Base-by-base conservation (phyloP, 2,113 vertebrate genomes). In the Ellobius talpinus region DNA sequence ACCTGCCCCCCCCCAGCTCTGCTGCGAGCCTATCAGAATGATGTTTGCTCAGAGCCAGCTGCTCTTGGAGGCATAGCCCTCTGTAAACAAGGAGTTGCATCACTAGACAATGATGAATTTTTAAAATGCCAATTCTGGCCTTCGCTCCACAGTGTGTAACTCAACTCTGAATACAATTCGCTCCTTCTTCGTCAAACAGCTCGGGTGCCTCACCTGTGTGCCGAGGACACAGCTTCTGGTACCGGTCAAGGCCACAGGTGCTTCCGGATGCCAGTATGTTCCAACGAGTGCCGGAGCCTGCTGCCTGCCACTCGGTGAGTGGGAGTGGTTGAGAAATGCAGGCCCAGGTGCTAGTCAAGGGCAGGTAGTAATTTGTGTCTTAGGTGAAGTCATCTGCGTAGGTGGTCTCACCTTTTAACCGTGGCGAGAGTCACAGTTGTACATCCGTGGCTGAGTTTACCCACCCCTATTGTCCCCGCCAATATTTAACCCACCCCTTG, bases 101-200 rank as follows among this genome's bases (percentile, higher is more conserved):
- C 96, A 96, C 97, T 96, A 97, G 97, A 96, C 92, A 42, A 76
- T 13, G 42, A 97, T 96, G 93, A 95, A 97, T 97, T 97, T 97
- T 98, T 95, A 92, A 97, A 97, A 97, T 85, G 76, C 82, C 92
- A 94, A 1, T 95, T 91, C 95, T 82, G 90, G 87, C 85, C 85
- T 96, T 92, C 96, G 74, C 85, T 47, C 45, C 50, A 66, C 84
- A 72, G 50, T 63, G 70, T 61, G 70, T 65, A 76, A 89, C 66
- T 82, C 31, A 42, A 14, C 85, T 63, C 86, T 90, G 78, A 74
- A 72, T 26, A 72, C 29, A n/a, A 13, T 93, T 92, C 8, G 17
- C 55, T 93, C 13, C 47, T 91, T 65, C 77, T 42, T 42, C 7
- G 21, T 93, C 74, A 72, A 68, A 68, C 45, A n/a, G 17, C 45